phyloP scores from a whole-genome alignment of 92 coral and sea anemone species.

The Palythoa heliodiscus region DNA sequence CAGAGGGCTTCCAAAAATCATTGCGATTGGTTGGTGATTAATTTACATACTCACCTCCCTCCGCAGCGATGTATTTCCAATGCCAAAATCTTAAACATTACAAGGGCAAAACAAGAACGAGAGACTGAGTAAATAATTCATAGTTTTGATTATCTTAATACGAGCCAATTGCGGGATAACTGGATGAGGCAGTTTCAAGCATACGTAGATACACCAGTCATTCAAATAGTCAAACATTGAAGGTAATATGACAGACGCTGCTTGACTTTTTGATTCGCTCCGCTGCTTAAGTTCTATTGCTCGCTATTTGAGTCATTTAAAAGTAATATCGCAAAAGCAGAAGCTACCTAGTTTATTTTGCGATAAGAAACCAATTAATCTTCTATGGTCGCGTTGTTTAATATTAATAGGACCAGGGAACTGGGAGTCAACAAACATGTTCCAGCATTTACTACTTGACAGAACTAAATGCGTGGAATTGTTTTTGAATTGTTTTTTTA shows the following conservation, averaged over 20 bases:
- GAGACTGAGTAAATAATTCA: slow-evolving; percentile 54
- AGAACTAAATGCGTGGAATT: not conserved
- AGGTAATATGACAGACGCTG: not conserved
- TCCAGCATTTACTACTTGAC: slow-evolving; percentile 18
- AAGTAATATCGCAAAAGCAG: not conserved
- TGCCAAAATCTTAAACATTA: not conserved
- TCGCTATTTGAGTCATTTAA: slow-evolving; percentile 1
- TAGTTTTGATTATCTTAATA: slow-evolving; percentile 45
- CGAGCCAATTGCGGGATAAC: slow-evolving; percentile 45
- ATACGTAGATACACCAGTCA: not conserved
- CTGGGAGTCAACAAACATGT: not conserved
- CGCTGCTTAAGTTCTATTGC: not conserved
- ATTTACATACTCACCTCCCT: slow-evolving; percentile 65
- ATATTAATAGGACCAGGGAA: slow-evolving; percentile 22
- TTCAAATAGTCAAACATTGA: not conserved
- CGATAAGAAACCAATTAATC: slow-evolving; percentile 38
- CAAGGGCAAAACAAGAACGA: slow-evolving; percentile 6
- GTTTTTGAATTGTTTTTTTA: not conserved
- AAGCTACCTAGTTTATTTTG: slow-evolving; percentile 18
- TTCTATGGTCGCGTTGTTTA: slow-evolving; percentile 10
- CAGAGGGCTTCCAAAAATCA: slow-evolving; percentile 10
- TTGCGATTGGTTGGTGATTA: slow-evolving; percentile 62
- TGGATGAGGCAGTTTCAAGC: slow-evolving; percentile 11
- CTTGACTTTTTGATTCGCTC: not conserved
- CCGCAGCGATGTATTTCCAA: not conserved